Evolutionary conservation across 2,797 vertebrate genomes (phyloP).

Genomic region (Morelia viridis): DNA sequence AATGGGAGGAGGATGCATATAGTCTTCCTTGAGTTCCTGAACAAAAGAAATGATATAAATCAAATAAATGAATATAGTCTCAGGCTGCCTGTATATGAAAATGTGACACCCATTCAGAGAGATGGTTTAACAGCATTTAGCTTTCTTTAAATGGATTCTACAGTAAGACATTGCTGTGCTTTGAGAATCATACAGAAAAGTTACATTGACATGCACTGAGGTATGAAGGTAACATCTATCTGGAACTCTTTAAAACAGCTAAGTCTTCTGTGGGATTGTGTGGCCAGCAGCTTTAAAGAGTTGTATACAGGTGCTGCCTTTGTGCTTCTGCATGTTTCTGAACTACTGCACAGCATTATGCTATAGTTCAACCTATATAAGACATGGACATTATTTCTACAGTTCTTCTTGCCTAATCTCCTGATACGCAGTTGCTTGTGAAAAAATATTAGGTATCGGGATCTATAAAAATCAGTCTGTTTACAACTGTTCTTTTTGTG

Average conservation of each 20-base stretch:
- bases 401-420: not conserved
- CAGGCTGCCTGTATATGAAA: not conserved
- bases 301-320: not conserved
- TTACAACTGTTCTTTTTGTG: conserved; percentile 2
- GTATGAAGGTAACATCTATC: not conserved
- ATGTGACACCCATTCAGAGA: not conserved
- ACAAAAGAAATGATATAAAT: not conserved
- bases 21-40: not conserved
- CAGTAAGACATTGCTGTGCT: not conserved
- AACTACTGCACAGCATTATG: not conserved
- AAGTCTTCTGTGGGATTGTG: not conserved
- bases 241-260: not conserved
- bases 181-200: not conserved
- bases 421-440: not conserved
- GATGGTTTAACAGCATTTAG: not conserved
- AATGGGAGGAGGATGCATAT: not conserved
- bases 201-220: not conserved
- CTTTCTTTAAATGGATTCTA: not conserved
- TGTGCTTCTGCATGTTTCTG: not conserved
- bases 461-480: not conserved
- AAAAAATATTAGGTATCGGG: not conserved
- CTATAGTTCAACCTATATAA: not conserved
- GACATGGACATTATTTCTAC: not conserved
- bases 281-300: not conserved
- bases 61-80: not conserved